These are phyloP conservation scores for Eumeta japonica DNA, from an alignment of 1,140 invertebrate genomes.

Conservation along the genomic window DNA sequence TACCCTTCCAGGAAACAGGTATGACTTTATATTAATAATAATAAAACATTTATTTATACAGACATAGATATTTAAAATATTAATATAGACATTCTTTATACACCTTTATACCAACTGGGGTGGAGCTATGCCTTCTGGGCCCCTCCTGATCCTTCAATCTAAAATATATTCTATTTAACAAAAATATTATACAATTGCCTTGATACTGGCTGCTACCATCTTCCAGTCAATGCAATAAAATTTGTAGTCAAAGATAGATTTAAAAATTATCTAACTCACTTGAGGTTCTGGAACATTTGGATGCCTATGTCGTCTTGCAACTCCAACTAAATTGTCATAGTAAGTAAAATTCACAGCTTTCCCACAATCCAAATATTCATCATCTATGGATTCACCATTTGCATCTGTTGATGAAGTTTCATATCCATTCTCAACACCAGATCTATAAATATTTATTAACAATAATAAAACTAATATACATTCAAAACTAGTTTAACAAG, in stretches of 20 bases:
- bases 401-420: slow-evolving; percentile 27
- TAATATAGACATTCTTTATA: too few species aligned
- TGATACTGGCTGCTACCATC: neutral
- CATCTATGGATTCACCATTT: slow-evolving; percentile 50
- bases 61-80: too few species aligned
- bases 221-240: neutral
- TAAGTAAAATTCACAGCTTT: slow-evolving; percentile 85
- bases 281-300: slow-evolving; percentile 61
- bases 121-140: too few species aligned
- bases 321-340: slow-evolving; percentile 82
- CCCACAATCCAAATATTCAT: slow-evolving; percentile 78
- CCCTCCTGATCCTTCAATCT: too few species aligned
- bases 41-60: too few species aligned
- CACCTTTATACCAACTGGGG: too few species aligned
- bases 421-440: slow-evolving; percentile 33
- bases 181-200: neutral
- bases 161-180: too few species aligned
- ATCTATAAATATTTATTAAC: too few species aligned
- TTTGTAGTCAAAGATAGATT: neutral
- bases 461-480: too few species aligned
- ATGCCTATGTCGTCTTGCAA: slow-evolving; percentile 68
- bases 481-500: neutral
- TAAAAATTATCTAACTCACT: slow-evolving; percentile 21
- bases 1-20: too few species aligned
- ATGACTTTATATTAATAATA: too few species aligned